phyloP scores from a whole-genome alignment of 2,888 invertebrate species.

The Limnephilus marmoratus region DNA sequence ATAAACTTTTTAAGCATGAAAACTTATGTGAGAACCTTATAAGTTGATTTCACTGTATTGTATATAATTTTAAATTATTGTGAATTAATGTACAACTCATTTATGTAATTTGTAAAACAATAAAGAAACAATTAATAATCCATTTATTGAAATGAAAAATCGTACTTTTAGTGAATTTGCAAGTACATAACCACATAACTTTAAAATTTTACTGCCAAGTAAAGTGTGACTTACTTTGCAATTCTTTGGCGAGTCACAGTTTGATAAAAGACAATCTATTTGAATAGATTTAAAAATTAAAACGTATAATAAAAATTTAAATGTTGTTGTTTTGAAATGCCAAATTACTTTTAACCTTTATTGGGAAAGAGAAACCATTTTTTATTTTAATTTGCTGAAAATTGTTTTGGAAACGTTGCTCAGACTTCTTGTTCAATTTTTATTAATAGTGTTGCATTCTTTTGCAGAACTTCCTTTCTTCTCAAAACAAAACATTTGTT shows the following conservation, averaged over 20 bases:
- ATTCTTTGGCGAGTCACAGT: neutral
- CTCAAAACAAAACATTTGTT: neutral
- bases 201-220: no score
- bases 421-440: neutral
- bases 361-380: neutral
- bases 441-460: neutral
- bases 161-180: no score
- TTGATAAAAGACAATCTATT: neutral
- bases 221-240: neutral
- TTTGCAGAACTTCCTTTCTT: neutral
- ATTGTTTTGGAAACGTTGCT: neutral
- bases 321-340: neutral
- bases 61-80: no score
- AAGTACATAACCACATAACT: no score
- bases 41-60: no score
- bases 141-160: no score
- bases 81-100: neutral
- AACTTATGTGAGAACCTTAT: no score
- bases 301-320: neutral
- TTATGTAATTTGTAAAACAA: neutral
- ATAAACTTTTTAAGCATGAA: no score
- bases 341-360: neutral
- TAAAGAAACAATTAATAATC: neutral
- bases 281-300: neutral
- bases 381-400: neutral